These are phyloP conservation scores for Tanaodytes sp. DNA, from an alignment of 2,888 invertebrate species.

Conservation along the genomic window DNA sequence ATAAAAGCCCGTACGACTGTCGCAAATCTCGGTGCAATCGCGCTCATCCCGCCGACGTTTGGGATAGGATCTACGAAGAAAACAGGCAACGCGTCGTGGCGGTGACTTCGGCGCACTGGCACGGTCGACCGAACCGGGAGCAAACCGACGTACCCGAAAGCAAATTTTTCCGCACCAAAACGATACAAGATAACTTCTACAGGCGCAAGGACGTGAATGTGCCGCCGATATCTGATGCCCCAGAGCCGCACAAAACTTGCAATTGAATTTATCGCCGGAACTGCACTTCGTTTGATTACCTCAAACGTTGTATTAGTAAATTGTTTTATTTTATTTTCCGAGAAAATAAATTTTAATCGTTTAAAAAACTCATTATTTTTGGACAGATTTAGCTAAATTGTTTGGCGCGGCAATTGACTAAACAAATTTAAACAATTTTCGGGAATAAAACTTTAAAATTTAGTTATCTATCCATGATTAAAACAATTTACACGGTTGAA, in stretches of 20 bases:
- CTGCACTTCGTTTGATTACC: constrained; percentile 11
- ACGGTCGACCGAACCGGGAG: constrained; percentile 63
- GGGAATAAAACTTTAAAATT: too few relatives aligned
- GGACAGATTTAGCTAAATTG: too few relatives aligned
- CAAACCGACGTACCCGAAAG: constrained; percentile 60
- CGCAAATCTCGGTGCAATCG: constrained; percentile 62
- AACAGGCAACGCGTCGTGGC: constrained; percentile 60
- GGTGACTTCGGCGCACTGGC: constrained; percentile 59
- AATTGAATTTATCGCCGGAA: constrained; percentile 37
- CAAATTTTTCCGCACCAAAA: constrained; percentile 59
- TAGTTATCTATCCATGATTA: too few relatives aligned
- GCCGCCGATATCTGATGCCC: constrained; percentile 24
- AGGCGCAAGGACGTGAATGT: constrained; percentile 55
- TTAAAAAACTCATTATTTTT: too few relatives aligned
- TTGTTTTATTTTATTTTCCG: too few relatives aligned
- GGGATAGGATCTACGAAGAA: constrained; percentile 62
- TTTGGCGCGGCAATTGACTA: too few relatives aligned
- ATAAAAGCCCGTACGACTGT: constrained; percentile 59
- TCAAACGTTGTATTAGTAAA: too few relatives aligned
- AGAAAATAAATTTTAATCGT: too few relatives aligned
- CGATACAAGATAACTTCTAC: constrained; percentile 57
- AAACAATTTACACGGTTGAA: too few relatives aligned
- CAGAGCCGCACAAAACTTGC: constrained; percentile 21
- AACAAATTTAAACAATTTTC: too few relatives aligned
- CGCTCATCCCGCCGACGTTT: constrained; percentile 56